Percentiles rank a stretch among this genome's conserved stretches.
Conservation (phyloP, 2,113 vertebrate genomes). For the human (Homo sapiens) region DNA sequence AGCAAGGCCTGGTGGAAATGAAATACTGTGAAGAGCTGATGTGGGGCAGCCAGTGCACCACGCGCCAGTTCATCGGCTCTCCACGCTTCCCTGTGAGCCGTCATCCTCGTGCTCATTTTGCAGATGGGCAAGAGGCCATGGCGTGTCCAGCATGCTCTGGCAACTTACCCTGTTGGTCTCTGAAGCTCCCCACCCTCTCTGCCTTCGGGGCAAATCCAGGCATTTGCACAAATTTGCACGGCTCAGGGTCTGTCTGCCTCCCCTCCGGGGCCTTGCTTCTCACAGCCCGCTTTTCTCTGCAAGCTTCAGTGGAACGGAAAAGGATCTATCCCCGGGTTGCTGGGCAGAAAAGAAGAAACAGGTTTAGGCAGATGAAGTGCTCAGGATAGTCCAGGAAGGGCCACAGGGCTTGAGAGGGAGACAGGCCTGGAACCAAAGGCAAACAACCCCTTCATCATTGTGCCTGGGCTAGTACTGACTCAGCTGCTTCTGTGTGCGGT, state of each 20-base stretch:
- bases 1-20: constrained; percentile 38
- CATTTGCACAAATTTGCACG: not conserved
- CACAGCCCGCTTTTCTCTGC: not conserved
- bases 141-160: not conserved
- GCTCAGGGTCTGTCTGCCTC: not conserved
- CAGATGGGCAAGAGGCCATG: not conserved
- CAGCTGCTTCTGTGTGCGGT: not conserved
- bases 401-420: not conserved
- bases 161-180: not conserved
- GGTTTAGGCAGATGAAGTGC: not conserved
- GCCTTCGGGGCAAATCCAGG: not conserved
- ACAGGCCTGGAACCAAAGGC: not conserved
- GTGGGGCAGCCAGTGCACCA: not conserved
- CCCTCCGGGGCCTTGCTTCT: not conserved
- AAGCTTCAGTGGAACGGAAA: not conserved
- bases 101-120: constrained; percentile 48
- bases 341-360: not conserved
- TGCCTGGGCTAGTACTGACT: not conserved
- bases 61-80: not conserved
- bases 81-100: not conserved
- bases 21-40: constrained; percentile 30
- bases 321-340: not conserved
- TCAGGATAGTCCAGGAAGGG: not conserved
- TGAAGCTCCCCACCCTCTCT: no score
- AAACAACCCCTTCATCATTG: not conserved